phyloP scores from a whole-genome alignment of 2,113 vertebrate genomes.

The Melanocharis versteri region DNA sequence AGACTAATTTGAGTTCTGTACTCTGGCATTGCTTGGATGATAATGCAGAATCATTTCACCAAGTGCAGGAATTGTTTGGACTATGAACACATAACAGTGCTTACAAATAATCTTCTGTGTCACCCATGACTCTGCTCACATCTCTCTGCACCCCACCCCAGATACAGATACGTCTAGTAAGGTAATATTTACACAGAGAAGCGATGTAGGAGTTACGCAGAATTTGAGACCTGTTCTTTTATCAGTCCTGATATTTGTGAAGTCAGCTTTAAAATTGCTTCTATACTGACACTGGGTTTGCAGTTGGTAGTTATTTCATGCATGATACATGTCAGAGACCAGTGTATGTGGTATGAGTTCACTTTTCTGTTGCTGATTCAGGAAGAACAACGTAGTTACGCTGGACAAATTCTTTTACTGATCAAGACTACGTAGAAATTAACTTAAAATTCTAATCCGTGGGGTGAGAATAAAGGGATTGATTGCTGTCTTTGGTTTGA shows the following conservation, averaged over 20 bases:
- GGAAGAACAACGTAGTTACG: not conserved
- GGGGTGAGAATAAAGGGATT: not conserved
- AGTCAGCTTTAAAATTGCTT: not conserved
- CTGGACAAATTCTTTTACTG: not conserved
- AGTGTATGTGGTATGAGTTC: not conserved
- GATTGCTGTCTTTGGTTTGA: not conserved
- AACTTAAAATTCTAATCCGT: not conserved
- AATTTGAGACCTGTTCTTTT: not conserved
- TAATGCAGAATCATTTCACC: not conserved
- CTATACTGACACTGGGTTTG: not conserved
- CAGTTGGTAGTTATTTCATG: not conserved
- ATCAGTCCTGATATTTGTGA: not conserved
- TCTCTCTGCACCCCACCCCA: not conserved
- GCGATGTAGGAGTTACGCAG: not conserved
- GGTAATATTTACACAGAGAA: not conserved
- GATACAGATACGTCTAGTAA: no score
- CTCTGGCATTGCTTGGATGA: not conserved
- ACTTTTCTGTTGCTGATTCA: not conserved
- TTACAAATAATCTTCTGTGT: not conserved
- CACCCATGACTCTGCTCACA: not conserved
- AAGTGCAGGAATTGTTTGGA: not conserved
- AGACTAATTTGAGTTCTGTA: not conserved
- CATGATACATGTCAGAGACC: fast-evolving
- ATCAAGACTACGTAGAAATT: not conserved
- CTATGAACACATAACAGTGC: fast-evolving